These are phyloP conservation scores for Cantharis lateralis DNA, from an alignment of 2,888 invertebrate genomes.

Conservation along the genomic window DNA sequence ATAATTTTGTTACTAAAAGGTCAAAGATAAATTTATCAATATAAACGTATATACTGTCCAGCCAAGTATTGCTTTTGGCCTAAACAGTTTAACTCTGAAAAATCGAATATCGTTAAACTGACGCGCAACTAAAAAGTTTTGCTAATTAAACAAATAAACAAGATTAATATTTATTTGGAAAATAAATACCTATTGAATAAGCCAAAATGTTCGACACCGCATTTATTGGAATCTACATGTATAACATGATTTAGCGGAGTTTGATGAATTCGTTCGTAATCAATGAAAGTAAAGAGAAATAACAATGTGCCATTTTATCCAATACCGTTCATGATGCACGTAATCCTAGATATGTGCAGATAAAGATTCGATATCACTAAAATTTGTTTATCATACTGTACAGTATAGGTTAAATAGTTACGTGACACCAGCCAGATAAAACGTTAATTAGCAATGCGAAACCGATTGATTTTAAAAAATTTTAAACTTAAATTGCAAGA, in stretches of 20 bases:
- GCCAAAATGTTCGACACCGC: neutral
- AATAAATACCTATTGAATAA: neutral
- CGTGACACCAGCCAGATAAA: neutral
- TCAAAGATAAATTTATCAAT: neutral
- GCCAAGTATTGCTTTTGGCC: no score
- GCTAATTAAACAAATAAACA: neutral
- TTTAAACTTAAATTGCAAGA: neutral
- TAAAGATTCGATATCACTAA: neutral
- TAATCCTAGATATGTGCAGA: neutral
- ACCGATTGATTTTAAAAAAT: neutral
- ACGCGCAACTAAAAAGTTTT: neutral
- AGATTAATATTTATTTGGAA: neutral
- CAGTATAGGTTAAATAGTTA: neutral
- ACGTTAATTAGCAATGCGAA: neutral
- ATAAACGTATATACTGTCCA: no score
- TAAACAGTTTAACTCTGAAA: no score
- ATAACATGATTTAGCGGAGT: neutral
- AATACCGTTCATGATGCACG: neutral
- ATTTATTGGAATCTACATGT: neutral
- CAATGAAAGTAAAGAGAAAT: neutral
- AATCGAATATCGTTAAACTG: neutral
- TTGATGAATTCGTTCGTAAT: neutral
- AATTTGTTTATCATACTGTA: neutral
- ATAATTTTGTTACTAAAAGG: neutral
- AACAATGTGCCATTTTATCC: neutral